Evolutionary conservation across 2,113 vertebrate genomes (phyloP).

Genomic region (Aplodontia rufa): DNA sequence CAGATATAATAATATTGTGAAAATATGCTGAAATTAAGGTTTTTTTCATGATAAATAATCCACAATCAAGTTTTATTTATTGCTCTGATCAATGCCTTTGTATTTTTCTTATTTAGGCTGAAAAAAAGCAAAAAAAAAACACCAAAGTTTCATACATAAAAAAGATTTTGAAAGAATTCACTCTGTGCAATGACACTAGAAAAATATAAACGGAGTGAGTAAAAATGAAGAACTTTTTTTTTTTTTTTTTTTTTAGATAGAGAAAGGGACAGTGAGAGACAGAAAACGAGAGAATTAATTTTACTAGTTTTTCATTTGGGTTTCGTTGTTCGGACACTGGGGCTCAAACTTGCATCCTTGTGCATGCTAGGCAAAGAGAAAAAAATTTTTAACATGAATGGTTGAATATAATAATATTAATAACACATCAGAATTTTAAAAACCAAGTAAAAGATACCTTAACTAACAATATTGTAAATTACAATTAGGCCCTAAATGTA

Average conservation of each 20-base stretch:
- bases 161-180: background rate
- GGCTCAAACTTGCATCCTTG: no score
- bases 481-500: background rate
- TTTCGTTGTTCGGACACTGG: no score
- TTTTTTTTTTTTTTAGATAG: no score
- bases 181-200: background rate
- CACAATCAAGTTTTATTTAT: constrained; percentile 26
- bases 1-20: constrained; percentile 34
- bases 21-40: constrained; percentile 4
- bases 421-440: background rate
- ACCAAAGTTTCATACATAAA: constrained; percentile 45
- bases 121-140: background rate
- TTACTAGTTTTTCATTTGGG: no score
- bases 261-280: no score
- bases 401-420: background rate
- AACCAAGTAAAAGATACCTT: background rate
- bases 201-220: constrained; percentile 1
- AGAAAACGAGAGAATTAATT: no score
- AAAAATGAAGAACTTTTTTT: no score
- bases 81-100: constrained; percentile 32
- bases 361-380: no score
- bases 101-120: constrained; percentile 54
- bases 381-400: constrained; percentile 25
- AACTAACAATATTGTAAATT: background rate
- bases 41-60: constrained; percentile 8